Evolutionary conservation across 1,140 invertebrate species (phyloP), one percentile per base, ranked within the genome.

Genomic region (Pseudomyrmex flavicornis): DNA sequence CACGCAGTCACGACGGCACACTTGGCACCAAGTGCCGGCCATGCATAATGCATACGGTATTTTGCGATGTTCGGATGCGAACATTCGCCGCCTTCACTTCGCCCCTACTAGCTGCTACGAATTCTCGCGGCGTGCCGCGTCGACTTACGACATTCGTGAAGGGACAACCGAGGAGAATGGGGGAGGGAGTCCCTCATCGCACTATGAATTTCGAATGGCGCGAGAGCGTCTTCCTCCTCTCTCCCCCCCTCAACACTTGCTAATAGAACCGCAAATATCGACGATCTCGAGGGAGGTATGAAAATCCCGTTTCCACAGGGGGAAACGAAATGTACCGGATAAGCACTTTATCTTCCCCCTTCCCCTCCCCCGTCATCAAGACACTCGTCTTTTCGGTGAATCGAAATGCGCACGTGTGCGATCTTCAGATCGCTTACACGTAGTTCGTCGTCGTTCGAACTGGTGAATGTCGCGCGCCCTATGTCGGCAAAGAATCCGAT

Each of bases 41-140:
- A 93, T 93, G 93, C 92, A 93, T 93, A 91, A 93, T 93, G 93
- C 93, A 93, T 92, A 90, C 89, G 91, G 89, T 93, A 93, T 93
- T 93, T 93, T 92, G 92, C 90, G 90, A 91, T 74, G 58, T 84
- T 85, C n/a, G 83, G 83, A 86, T 85, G 72, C 86, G 86, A 80
- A 35, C 35, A 72, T 82, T 56, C 68, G 79, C 79, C 84, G 75
- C 68, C 70, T 62, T 62, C 44, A 48, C 73, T 61, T 59, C 69
- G 61, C 46, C 65, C 65, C 68, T 80, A 50, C 17, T 68, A 54
- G 52, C 46, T 52, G 65, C 50, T 73, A 88, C 74, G 86, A 73
- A 88, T 88, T 88, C 86, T 69, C 59, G 58, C 79, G 73, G 82
- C 84, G 74, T 84, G 58, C 76, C 44, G 75, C 63, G 52, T 82